phyloP scores from a whole-genome alignment of 2,113 vertebrate species.

The Phalacrocorax brasilianus region DNA sequence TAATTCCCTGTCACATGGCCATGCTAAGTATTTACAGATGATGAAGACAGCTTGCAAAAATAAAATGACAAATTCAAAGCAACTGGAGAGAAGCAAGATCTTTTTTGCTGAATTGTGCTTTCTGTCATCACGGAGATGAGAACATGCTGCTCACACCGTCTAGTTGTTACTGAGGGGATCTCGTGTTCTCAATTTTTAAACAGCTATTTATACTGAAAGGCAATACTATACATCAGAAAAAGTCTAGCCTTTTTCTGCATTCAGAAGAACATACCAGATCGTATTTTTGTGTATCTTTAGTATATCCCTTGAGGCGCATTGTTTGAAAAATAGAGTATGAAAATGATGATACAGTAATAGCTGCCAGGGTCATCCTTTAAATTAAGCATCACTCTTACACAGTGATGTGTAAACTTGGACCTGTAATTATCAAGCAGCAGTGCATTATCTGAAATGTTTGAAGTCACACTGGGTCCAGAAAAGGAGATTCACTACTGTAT shows the following conservation, averaged over 20 bases:
- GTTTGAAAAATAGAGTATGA: not conserved
- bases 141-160: not conserved
- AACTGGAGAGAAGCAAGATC: not conserved
- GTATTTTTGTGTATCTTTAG: not conserved
- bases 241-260: not conserved
- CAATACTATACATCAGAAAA: not conserved
- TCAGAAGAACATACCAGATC: not conserved
- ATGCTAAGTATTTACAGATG: constrained; percentile 2
- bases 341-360: not conserved
- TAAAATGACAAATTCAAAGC: not conserved
- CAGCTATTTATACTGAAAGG: not conserved
- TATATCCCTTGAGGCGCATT: not conserved
- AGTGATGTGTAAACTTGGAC: not conserved
- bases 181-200: not conserved
- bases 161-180: not conserved
- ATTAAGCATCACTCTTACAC: not conserved
- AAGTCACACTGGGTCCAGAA: not conserved
- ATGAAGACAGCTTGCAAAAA: not conserved
- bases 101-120: not conserved
- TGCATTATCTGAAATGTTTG: not conserved
- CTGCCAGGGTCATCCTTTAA: not conserved
- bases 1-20: not conserved
- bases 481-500: not conserved
- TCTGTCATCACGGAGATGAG: not conserved
- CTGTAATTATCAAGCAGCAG: not conserved